These are phyloP conservation scores for Scaptodrosophila latifasciaeformis DNA, from an alignment of 2,888 invertebrate species.

Conservation along the genomic window DNA sequence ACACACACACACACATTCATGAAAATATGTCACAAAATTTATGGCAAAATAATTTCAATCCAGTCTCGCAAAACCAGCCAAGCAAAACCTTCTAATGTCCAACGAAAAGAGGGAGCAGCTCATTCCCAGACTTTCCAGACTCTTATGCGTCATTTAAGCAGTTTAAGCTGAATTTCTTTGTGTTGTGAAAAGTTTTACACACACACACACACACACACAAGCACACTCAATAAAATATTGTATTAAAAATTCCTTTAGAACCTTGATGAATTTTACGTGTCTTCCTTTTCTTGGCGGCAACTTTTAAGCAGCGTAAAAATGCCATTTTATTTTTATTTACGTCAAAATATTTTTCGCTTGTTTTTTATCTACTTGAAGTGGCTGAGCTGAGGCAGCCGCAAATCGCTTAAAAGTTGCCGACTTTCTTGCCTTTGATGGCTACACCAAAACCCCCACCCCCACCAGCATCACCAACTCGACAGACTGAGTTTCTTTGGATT, in stretches of 20 bases:
- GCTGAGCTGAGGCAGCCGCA: constrained; percentile 12
- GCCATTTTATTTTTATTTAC: constrained; percentile 1
- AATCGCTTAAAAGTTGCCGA: constrained; percentile 19
- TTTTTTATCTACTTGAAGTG: constrained; percentile 16
- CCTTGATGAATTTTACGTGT: constrained; percentile 34
- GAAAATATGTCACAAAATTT: constrained; percentile 68
- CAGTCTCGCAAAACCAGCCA: constrained; percentile 11
- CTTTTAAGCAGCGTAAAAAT: constrained; percentile 22
- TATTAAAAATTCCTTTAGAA: constrained; percentile 69
- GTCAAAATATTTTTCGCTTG: constrained; percentile 2
- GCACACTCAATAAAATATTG: too few relatives aligned
- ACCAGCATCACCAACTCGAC: background rate
- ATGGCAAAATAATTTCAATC: constrained; percentile 65
- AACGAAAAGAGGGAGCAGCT: constrained; percentile 3
- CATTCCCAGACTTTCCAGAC: constrained; percentile 5
- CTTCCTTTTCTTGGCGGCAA: constrained; percentile 14
- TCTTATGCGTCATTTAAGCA: constrained; percentile 37
- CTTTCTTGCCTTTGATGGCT: constrained; percentile 29
- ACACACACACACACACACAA: too few relatives aligned
- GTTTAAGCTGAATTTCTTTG: constrained; percentile 30
- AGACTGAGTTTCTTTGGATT: too few relatives aligned
- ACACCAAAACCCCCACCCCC: background rate
- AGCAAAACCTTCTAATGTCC: constrained; percentile 36
- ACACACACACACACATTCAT: constrained; percentile 50
- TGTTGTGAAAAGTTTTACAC: too few relatives aligned